A percentile compares a stretch with the other conserved stretches of the same genome.
Evolutionary conservation across 1,140 invertebrate species (phyloP).

Genomic region (Diorhabda carinulata): DNA sequence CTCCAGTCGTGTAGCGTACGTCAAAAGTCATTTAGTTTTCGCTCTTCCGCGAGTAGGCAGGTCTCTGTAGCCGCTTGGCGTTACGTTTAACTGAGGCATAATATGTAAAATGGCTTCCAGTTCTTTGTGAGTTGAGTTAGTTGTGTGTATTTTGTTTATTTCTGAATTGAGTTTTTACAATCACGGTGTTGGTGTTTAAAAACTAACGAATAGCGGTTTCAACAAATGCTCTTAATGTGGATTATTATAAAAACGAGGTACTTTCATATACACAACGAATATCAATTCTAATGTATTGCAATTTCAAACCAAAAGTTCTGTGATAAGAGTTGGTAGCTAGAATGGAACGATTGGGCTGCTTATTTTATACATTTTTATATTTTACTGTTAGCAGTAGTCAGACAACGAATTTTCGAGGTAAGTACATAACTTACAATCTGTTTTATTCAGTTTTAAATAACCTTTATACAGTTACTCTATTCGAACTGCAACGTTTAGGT

Average conservation of each 20-base stretch:
- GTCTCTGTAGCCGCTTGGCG: background rate
- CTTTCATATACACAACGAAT: background rate
- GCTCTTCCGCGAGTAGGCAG: too few species aligned
- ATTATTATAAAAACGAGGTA: background rate
- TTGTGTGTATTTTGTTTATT: background rate
- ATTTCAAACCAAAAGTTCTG: background rate
- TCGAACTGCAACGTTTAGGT: background rate
- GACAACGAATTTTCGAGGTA: background rate
- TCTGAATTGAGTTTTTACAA: background rate
- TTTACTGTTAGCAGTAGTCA: background rate
- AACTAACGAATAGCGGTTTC: background rate
- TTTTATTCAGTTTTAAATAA: background rate
- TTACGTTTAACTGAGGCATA: background rate
- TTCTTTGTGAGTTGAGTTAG: background rate
- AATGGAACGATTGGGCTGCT: background rate
- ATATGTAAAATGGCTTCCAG: background rate
- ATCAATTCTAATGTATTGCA: conserved; percentile 1
- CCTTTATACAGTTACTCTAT: background rate
- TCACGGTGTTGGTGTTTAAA: background rate
- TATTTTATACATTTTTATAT: conserved; percentile 1
- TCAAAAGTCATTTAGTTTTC: too few species aligned
- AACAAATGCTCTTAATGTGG: background rate
- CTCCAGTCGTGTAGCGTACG: too few species aligned
- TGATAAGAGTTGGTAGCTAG: background rate
- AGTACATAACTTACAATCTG: background rate